Percentiles rank a stretch among this genome's conserved stretches.
These are phyloP conservation scores for Lydus trimaculatus DNA, from an alignment of 2,888 invertebrate species.

Conservation along the genomic window DNA sequence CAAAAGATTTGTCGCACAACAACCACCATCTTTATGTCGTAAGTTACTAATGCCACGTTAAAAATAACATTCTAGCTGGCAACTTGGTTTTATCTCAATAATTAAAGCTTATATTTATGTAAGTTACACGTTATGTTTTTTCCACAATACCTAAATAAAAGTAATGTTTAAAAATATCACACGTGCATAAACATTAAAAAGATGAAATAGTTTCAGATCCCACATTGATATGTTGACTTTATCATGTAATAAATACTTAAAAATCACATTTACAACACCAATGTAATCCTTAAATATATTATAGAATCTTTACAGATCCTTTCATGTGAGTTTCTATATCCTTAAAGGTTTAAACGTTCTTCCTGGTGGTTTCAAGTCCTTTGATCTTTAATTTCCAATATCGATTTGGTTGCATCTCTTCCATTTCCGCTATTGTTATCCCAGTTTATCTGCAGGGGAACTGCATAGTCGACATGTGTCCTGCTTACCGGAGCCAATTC, in stretches of 20 bases:
- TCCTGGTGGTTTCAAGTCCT: conserved; percentile 59
- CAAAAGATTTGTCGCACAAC: neutral
- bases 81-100: neutral
- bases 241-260: neutral
- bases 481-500: conserved; percentile 63
- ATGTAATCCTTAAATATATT: neutral
- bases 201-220: neutral
- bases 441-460: conserved; percentile 67
- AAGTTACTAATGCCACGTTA: neutral
- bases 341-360: conserved; percentile 54
- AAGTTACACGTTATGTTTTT: neutral
- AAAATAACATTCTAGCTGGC: neutral
- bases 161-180: neutral
- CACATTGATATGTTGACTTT: neutral
- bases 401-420: conserved; percentile 57
- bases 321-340: neutral
- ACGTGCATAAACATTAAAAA: neutral
- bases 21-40: conserved; percentile 1
- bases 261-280: neutral
- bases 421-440: conserved; percentile 67
- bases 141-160: neutral
- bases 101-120: conserved; percentile 2
- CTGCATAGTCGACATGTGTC: conserved; percentile 65
- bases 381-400: conserved; percentile 57
- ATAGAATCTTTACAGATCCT: neutral